Evolutionary conservation across 2,888 invertebrate species (phyloP).

Genomic region (Melikaiella ostensackeni): DNA sequence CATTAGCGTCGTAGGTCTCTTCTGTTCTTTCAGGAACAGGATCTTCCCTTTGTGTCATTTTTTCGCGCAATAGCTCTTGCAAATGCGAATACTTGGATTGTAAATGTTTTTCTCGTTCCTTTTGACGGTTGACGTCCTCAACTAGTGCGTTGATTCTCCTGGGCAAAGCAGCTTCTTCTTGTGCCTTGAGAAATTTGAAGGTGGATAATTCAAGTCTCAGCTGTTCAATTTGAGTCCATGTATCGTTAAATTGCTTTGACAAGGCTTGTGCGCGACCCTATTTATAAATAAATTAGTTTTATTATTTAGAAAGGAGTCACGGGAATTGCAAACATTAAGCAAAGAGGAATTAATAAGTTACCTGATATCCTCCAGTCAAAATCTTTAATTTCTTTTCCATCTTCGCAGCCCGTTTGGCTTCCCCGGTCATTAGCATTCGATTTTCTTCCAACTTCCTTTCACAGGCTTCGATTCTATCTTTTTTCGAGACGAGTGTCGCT

Average conservation of each 20-base stretch:
- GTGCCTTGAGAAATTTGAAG: conserved; percentile 92
- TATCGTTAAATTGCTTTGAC: conserved; percentile 91
- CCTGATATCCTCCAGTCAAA: conserved; percentile 95
- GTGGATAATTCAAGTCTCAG: conserved; percentile 93
- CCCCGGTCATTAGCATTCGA: conserved; percentile 96
- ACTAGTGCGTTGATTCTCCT: conserved; percentile 92
- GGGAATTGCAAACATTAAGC: neutral
- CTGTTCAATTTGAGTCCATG: conserved; percentile 94
- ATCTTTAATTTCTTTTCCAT: conserved; percentile 98
- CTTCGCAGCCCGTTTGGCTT: conserved; percentile 97
- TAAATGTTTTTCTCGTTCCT: conserved; percentile 91
- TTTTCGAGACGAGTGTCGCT: conserved; percentile 96
- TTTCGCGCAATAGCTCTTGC: conserved; percentile 80
- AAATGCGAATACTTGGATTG: conserved; percentile 91
- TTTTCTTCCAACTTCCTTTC: conserved; percentile 96
- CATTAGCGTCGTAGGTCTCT: neutral
- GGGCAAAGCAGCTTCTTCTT: conserved; percentile 94
- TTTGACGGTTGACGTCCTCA: conserved; percentile 95
- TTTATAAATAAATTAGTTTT: conserved; percentile 52
- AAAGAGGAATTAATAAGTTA: conserved; percentile 62
- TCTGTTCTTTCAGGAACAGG: conserved; percentile 10
- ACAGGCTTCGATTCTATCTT: conserved; percentile 95
- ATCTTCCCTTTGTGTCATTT: conserved; percentile 58
- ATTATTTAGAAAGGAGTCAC: neutral
- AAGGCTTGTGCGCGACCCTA: conserved; percentile 88